Base-by-base conservation (phyloP, 1,140 invertebrate species). In the Radopholus similis region DNA sequence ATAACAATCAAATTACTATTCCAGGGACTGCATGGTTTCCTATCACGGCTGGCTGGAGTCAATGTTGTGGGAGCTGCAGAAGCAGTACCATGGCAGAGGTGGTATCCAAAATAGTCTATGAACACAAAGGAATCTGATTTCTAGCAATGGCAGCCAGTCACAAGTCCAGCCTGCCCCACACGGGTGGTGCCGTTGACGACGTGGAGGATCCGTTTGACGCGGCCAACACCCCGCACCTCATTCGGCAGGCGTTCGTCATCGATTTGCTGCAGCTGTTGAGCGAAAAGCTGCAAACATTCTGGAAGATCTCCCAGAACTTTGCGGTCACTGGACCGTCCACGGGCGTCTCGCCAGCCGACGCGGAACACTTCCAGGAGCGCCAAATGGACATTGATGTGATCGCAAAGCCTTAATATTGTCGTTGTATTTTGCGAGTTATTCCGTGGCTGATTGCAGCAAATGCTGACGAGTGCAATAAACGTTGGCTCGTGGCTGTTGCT, bases 381-480 rank as follows among this genome's bases (percentile, higher is more conserved):
- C 74, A 73, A 40, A 72, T 75, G 32, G 80, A 82, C 63, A 82
- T 80, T 49, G 77, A 82, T 68, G 77, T 78, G 38, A 59, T 59
- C 21, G 38, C n/a, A 18, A 32, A 32, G 6, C 21, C 1, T 65
- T 51, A 1, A 40, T 34, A 34, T n/a, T n/a, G n/a, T 23, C 47
- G 26, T 15, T 21, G 35, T 4, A 40, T 63, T 57, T 58, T 3
- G 9, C 34, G 51, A 59, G 32, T n/a, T 28, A 3, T 23, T 5
- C 30, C 18, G 11, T 28, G 58, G 1, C 18, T 13, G 26, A 13
- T 68, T 82, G 57, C 56, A 80, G 79, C 69, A 75, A 73, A 81
- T 81, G 79, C 63, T 83, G 9, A 73, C 67, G 1, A 83, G 77
- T 54, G 79, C 72, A 3, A 81, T 83, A 32, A 82, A 81, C 58